Conservation (phyloP, 2,888 invertebrate genomes). For the Agonopterix subpropinquella region DNA sequence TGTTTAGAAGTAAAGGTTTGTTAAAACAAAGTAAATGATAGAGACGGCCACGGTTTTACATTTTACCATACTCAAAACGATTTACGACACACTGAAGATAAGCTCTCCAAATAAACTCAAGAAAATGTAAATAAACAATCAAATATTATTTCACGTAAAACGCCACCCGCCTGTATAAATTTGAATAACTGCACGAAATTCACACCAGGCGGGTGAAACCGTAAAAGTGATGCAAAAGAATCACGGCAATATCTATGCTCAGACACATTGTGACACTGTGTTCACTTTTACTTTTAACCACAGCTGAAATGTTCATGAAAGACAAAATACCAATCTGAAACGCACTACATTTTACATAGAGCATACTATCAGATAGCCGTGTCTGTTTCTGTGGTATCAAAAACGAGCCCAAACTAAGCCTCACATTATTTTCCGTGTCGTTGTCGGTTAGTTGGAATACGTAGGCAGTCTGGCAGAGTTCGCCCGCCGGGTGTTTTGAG, state of each 20-base stretch:
- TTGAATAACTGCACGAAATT: conserved; percentile 38
- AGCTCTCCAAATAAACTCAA: no score
- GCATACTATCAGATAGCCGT: no score
- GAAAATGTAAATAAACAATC: conserved; percentile 1
- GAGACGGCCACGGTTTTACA: not conserved
- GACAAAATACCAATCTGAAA: no score
- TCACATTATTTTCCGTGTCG: conserved; percentile 2
- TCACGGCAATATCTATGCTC: not conserved
- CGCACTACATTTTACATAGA: no score
- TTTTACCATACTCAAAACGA: not conserved
- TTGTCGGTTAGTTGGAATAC: conserved; percentile 2
- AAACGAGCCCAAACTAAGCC: not conserved
- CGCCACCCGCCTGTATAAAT: conserved; percentile 12
- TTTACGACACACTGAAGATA: not conserved
- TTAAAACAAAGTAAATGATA: no score
- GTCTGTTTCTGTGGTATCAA: no score
- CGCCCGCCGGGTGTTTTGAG: conserved; percentile 16
- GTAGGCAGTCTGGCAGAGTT: conserved; percentile 11
- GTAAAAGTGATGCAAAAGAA: conserved; percentile 44
- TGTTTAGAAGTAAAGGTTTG: no score
- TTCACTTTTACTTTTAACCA: not conserved
- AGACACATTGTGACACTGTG: not conserved
- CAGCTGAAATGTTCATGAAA: no score
- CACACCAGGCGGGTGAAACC: conserved; percentile 36
- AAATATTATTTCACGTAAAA: conserved; percentile 14